Evolutionary conservation across 2,797 vertebrate genomes (phyloP).

Genomic region (Lacerta bilineata): DNA sequence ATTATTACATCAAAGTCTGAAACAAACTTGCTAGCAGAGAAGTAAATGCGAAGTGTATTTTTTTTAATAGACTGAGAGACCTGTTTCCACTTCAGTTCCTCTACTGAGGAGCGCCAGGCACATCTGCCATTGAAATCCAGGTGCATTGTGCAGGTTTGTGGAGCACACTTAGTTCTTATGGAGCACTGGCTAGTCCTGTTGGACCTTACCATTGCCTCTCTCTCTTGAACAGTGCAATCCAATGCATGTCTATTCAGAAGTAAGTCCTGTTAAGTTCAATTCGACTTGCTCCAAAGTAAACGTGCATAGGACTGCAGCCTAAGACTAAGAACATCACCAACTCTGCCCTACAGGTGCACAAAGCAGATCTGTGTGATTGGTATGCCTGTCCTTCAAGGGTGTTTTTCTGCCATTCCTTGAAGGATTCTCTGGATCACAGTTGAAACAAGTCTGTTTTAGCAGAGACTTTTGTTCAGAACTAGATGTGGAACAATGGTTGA

Average conservation of each 20-base stretch:
- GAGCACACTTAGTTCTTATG: not conserved
- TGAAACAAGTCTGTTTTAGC: conserved; percentile 29
- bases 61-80: not conserved
- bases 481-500: conserved; percentile 34
- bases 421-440: not conserved
- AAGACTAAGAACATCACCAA: not conserved
- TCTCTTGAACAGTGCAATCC: too few species aligned
- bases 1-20: not conserved
- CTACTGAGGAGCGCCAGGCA: not conserved
- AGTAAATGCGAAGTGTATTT: conserved; percentile 42
- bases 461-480: conserved; percentile 33
- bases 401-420: not conserved
- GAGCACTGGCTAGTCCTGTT: not conserved
- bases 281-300: too few species aligned
- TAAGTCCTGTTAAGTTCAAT: too few species aligned
- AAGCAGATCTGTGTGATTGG: too few species aligned
- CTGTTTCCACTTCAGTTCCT: not conserved
- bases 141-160: not conserved
- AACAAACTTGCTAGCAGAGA: conserved; percentile 50
- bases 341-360: not conserved
- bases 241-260: too few species aligned
- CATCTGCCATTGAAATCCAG: not conserved
- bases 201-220: not conserved
- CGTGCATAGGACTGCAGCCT: not conserved
- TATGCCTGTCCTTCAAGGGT: too few species aligned